These are phyloP conservation scores for Callipepla californica DNA, from an alignment of 2,113 vertebrate genomes.

Conservation along the genomic window DNA sequence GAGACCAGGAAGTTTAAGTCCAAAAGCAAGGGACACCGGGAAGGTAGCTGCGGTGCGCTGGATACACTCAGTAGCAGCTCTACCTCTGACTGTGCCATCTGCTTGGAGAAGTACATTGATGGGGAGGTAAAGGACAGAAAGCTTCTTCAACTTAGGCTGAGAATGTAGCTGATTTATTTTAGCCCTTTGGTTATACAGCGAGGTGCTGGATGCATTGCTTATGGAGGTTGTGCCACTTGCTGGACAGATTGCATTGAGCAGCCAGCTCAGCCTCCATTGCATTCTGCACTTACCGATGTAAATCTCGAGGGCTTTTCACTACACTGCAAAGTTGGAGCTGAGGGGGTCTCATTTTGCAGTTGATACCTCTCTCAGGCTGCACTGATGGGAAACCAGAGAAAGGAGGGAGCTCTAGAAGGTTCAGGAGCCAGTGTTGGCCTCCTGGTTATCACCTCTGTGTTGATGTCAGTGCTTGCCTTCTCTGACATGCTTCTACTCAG, in stretches of 20 bases:
- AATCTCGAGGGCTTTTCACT: neutral
- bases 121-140: constrained; percentile 87
- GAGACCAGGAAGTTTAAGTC: constrained; percentile 98
- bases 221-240: neutral
- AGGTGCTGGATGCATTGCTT: neutral
- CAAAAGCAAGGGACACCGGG: constrained; percentile 89
- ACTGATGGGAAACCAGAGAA: neutral
- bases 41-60: constrained; percentile 89
- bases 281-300: neutral
- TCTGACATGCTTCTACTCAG: neutral
- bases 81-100: constrained; percentile 98
- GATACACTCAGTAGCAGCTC: constrained; percentile 97
- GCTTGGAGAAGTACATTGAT: constrained; percentile 97
- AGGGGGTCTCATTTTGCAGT: neutral
- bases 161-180: neutral
- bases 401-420: neutral
- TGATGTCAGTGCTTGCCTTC: neutral
- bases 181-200: rapidly evolving
- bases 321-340: neutral
- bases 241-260: neutral
- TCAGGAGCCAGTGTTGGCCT: neutral
- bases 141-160: neutral
- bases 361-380: neutral
- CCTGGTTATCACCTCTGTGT: neutral
- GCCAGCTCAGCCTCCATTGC: neutral